A percentile compares a stretch with the other conserved stretches of the same genome.
Evolutionary conservation across 1,140 invertebrate species (phyloP).

Genomic region (Trachymyrmex septentrionalis): DNA sequence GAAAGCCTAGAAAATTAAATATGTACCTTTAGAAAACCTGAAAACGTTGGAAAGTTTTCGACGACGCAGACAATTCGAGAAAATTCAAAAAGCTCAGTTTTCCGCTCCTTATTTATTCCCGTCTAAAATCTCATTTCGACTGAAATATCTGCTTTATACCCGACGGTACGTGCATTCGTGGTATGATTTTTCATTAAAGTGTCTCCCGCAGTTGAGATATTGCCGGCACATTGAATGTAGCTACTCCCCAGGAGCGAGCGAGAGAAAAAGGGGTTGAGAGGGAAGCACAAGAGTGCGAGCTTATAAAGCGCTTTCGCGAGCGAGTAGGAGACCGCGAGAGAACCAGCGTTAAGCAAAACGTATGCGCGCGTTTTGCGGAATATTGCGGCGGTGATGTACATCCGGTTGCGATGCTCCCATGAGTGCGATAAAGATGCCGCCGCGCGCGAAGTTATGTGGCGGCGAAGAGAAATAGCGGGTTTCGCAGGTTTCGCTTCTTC

Average conservation of each 20-base stretch:
- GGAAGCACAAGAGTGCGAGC: not conserved
- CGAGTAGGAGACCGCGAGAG: not conserved
- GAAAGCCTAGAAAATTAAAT: too few relatives aligned
- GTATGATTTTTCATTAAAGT: slow-evolving; percentile 87
- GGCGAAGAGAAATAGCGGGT: slow-evolving; percentile 77
- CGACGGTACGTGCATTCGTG: slow-evolving; percentile 83
- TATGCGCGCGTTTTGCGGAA: slow-evolving; percentile 80
- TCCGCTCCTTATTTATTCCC: slow-evolving; percentile 84
- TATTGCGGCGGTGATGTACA: slow-evolving; percentile 83
- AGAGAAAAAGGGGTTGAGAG: not conserved
- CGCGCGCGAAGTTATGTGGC: slow-evolving; percentile 72
- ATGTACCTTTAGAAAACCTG: not conserved
- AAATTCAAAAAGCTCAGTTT: slow-evolving; percentile 39
- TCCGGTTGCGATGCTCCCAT: slow-evolving; percentile 79
- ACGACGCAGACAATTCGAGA: slow-evolving; percentile 15
- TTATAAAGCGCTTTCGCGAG: slow-evolving; percentile 58
- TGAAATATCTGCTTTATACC: slow-evolving; percentile 84
- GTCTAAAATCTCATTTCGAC: slow-evolving; percentile 85
- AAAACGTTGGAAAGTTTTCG: not conserved
- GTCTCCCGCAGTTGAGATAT: slow-evolving; percentile 85
- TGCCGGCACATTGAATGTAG: slow-evolving; percentile 85
- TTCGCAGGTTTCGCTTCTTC: slow-evolving; percentile 57
- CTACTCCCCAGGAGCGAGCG: slow-evolving; percentile 73
- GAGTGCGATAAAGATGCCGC: slow-evolving; percentile 83
- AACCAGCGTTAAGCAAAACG: slow-evolving; percentile 58